Evolutionary conservation across 1,140 invertebrate species (phyloP), one percentile per base, ranked within the genome.

Genomic region (Philotrypesis tridentata): DNA sequence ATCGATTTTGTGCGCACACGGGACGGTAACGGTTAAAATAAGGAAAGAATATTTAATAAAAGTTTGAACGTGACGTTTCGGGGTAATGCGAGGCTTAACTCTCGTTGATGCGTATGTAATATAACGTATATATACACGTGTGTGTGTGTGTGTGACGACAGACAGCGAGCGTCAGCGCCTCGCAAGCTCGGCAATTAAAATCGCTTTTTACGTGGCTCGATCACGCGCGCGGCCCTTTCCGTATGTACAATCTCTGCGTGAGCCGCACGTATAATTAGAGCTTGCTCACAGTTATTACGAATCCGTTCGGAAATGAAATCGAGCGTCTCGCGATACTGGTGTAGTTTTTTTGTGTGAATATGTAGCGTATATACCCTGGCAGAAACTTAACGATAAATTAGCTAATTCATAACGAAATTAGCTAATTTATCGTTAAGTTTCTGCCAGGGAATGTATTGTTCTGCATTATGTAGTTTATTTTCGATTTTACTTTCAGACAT

Each of bases 171-270:
- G 61, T 8, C 23, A 33, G 6, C 74, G 14, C 60, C n/a, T 75
- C 33, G 33, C 37, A 55, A 55, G 48, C 48, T n/a, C 12, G 61
- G 23, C 37, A 77, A 77, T 67, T 63, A 63, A 74, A 75, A 63
- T 37, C 27, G 37, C 31, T 75, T 75, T 75, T 63, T 75, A 37
- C n/a, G 63, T 75, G 55, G 33, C 25, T 61, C 40, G 65, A 77
- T 77, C 61, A 25, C 61, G 74, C 61, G 6, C 17, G 21, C 5
- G 7, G 5, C 17, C 48, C 48, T 55, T 21, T 17, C 17, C 7
- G 6, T 7, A 55, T 37, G 33, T 5, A 37, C n/a, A n/a, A n/a
- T n/a, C n/a, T 55, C 48, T 55, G 21, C 21, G 6, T 5, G n/a
- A 5, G 48, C 6, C 40, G 43, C 12, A 17, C 7, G 7, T 40